Evolutionary conservation across 2,113 vertebrate species (phyloP).

Genomic region (Tupaia tana): DNA sequence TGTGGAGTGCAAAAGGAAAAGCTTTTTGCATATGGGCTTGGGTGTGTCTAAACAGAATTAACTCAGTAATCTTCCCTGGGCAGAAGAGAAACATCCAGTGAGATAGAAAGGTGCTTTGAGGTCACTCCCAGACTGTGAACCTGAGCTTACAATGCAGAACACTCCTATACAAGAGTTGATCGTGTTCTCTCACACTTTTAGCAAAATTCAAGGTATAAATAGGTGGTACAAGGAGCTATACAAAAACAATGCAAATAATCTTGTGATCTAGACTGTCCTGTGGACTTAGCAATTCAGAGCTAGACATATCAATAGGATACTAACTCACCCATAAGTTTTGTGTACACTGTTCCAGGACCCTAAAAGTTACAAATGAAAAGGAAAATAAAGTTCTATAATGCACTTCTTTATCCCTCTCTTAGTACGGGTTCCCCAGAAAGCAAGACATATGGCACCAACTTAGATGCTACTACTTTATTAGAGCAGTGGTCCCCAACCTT

Average conservation of each 20-base stretch:
- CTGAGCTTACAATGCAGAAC: background rate
- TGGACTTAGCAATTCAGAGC: background rate
- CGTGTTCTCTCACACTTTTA: background rate
- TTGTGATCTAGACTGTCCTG: background rate
- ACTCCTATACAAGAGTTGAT: background rate
- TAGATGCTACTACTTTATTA: background rate
- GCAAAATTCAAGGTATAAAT: background rate
- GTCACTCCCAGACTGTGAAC: background rate
- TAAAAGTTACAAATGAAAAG: background rate
- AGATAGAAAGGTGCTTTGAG: background rate
- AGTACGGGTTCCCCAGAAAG: background rate
- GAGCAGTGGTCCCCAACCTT: background rate
- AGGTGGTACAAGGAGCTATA: background rate
- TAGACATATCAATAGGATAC: background rate
- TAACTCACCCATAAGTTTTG: background rate
- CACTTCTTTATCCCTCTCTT: background rate
- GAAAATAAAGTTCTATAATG: background rate
- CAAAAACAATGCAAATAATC: background rate
- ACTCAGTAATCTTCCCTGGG: background rate
- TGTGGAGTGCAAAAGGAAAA: background rate
- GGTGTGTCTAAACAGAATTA: background rate
- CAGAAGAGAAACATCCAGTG: background rate
- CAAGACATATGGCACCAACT: background rate
- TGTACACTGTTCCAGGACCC: background rate
- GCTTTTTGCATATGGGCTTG: background rate